Conservation (phyloP, 2,888 invertebrate species). For the Heliconius aoede region DNA sequence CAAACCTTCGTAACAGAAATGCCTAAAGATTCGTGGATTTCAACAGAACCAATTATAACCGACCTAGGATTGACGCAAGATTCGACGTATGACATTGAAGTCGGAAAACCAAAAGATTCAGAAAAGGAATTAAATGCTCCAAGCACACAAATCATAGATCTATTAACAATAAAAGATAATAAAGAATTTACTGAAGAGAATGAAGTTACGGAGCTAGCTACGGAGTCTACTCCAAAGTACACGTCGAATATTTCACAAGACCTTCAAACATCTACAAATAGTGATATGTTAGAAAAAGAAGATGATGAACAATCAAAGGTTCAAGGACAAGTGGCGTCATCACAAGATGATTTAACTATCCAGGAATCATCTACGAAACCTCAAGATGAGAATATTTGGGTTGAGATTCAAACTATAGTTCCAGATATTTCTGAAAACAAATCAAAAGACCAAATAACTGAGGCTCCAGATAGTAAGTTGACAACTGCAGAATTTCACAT, state of each 20-base stretch:
- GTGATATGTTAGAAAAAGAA: background rate
- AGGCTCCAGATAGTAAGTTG: background rate
- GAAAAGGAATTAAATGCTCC: conserved; percentile 19
- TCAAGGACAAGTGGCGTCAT: conserved; percentile 1
- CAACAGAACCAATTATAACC: conserved; percentile 13
- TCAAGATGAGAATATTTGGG: background rate
- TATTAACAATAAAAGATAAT: background rate
- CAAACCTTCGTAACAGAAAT: conserved; percentile 12
- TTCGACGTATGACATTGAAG: conserved; percentile 12
- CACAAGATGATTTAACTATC: conserved; percentile 1
- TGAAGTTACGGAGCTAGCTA: background rate
- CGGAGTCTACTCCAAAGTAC: conserved; percentile 18
- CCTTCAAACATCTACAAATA: conserved; percentile 7
- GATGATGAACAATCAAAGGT: conserved; percentile 12
- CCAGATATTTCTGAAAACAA: conserved; percentile 15
- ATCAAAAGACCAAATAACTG: conserved; percentile 12
- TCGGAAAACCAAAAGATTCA: conserved; percentile 7
- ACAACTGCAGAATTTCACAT: conserved; percentile 13
- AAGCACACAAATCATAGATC: background rate
- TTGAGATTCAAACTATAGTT: conserved; percentile 14
- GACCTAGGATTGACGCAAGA: background rate
- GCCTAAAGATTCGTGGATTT: background rate
- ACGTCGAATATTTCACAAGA: background rate
- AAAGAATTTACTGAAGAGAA: conserved; percentile 1
- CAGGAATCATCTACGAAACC: conserved; percentile 18